phyloP scores from a whole-genome alignment of 2,797 vertebrate genomes.

The Sebastes goodei region DNA sequence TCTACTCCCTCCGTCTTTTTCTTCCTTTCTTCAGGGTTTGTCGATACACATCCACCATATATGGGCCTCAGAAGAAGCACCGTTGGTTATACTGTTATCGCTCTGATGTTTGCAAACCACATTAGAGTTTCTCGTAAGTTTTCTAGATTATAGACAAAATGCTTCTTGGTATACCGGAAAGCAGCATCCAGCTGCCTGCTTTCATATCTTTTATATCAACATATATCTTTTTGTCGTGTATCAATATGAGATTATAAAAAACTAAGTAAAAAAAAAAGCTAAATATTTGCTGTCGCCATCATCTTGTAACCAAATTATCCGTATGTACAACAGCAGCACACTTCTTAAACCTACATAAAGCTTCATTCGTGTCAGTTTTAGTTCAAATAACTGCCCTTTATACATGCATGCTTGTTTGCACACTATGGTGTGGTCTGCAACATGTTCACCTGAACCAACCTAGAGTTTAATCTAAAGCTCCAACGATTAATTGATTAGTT shows the following conservation, averaged over 20 bases:
- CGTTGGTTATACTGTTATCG: not conserved
- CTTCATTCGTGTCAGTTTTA: not conserved
- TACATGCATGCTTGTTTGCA: not conserved
- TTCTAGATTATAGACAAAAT: slow-evolving; percentile 36
- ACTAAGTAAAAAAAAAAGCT: not conserved
- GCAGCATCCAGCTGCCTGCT: not conserved
- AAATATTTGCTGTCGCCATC: not conserved
- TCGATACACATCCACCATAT: slow-evolving; percentile 3
- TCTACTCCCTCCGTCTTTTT: not conserved
- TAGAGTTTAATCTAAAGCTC: not conserved
- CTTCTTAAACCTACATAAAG: not conserved
- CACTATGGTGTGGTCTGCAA: not conserved
- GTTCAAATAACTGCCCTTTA: not conserved
- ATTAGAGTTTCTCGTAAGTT: slow-evolving; percentile 11
- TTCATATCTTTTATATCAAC: not conserved
- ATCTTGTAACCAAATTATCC: not conserved
- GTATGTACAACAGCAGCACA: not conserved
- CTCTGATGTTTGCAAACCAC: slow-evolving; percentile 37
- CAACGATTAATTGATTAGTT: too few relatives aligned
- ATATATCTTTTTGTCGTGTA: not conserved
- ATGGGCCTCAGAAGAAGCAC: not conserved
- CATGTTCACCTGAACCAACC: not conserved
- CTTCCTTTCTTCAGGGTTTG: not conserved
- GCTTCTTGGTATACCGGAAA: slow-evolving; percentile 62
- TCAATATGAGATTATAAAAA: not conserved